These are phyloP conservation scores for Chirona hameri DNA, from an alignment of 2,888 invertebrate species.

Conservation along the genomic window DNA sequence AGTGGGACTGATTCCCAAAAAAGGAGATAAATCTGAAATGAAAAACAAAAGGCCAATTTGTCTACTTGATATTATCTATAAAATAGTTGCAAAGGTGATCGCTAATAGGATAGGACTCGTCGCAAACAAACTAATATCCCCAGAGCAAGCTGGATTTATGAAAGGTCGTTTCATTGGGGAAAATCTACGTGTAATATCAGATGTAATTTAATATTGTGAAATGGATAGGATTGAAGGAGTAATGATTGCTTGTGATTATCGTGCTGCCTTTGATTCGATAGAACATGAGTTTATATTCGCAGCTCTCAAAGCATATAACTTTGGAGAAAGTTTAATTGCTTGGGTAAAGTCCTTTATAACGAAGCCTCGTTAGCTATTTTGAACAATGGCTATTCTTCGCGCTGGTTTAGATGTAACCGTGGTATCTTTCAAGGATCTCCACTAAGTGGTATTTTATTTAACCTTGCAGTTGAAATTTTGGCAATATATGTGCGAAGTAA, in stretches of 20 bases:
- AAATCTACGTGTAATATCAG: not conserved
- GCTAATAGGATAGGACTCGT: not conserved
- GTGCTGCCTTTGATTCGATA: not conserved
- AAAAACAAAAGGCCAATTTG: not conserved
- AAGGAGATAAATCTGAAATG: not conserved
- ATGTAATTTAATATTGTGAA: not conserved
- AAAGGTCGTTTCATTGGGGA: not conserved
- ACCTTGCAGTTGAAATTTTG: not conserved
- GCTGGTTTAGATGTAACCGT: not conserved
- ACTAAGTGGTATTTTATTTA: not conserved
- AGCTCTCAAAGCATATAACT: not conserved
- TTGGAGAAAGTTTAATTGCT: not conserved
- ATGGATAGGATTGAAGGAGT: not conserved
- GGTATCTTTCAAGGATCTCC: not conserved
- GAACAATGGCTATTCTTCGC: not conserved
- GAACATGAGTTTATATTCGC: not conserved
- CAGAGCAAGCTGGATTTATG: not conserved
- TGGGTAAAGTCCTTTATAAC: not conserved
- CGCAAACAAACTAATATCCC: not conserved
- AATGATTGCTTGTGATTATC: not conserved
- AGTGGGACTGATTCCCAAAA: not conserved
- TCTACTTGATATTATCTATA: not conserved
- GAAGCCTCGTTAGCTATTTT: not conserved
- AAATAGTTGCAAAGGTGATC: not conserved
- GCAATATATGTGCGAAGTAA: not conserved